These are phyloP conservation scores for Chaetogeoica ovagalla DNA, from an alignment of 2,888 invertebrate species.

Conservation along the genomic window DNA sequence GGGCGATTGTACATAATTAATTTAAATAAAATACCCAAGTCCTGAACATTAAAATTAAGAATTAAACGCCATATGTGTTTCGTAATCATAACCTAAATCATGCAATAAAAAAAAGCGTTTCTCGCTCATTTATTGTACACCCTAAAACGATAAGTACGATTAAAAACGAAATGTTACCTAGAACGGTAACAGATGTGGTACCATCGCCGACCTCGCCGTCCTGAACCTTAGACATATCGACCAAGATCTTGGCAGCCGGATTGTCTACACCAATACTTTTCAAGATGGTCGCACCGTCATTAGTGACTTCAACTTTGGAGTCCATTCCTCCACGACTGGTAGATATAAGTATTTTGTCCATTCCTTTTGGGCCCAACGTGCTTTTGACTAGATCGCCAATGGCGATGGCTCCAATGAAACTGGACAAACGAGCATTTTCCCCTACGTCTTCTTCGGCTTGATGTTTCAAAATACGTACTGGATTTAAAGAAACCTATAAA, in stretches of 20 bases:
- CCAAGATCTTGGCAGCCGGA: constrained; percentile 97
- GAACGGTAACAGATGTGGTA: constrained; percentile 97
- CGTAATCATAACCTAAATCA: neutral
- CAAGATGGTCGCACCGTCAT: constrained; percentile 98
- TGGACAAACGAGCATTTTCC: constrained; percentile 94
- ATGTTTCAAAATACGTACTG: constrained; percentile 89
- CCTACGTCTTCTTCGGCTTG: constrained; percentile 98
- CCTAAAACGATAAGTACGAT: neutral
- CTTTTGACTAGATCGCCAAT: constrained; percentile 98
- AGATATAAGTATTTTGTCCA: constrained; percentile 89
- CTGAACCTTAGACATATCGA: constrained; percentile 98
- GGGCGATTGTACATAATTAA: neutral
- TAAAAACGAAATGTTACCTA: constrained; percentile 63
- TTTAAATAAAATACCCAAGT: neutral
- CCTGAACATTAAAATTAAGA: neutral
- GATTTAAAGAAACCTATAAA: constrained; percentile 80
- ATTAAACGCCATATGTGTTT: neutral
- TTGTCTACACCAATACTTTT: constrained; percentile 97
- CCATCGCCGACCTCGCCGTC: constrained; percentile 99
- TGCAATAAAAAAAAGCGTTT: neutral
- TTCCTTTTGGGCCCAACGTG: constrained; percentile 98
- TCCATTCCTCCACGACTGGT: constrained; percentile 67
- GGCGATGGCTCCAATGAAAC: constrained; percentile 97
- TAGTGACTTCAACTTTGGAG: constrained; percentile 86
- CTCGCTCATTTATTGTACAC: neutral